Evolutionary conservation across 1,140 invertebrate species (phyloP).

Genomic region (Stenopsyche tienmushanensis): DNA sequence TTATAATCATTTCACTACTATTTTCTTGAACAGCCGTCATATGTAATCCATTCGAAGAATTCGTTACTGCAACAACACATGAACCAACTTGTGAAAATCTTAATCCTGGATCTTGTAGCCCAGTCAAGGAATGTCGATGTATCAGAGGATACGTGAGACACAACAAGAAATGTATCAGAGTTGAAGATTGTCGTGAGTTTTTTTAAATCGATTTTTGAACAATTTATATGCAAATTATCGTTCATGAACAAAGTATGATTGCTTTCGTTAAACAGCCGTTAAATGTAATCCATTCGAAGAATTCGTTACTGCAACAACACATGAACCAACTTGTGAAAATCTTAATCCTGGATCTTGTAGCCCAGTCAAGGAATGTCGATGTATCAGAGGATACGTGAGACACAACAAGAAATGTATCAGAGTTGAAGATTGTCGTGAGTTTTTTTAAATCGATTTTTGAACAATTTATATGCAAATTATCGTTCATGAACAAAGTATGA

Average conservation of each 20-base stretch:
- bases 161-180: slow-evolving; percentile 6
- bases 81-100: slow-evolving; percentile 14
- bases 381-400: slow-evolving; percentile 7
- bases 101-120: neutral
- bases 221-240: neutral
- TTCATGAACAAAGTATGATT: neutral
- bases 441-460: neutral
- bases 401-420: slow-evolving; percentile 7
- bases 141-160: slow-evolving; percentile 5
- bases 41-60: slow-evolving; percentile 7
- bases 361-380: slow-evolving; percentile 6
- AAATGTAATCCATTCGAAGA: neutral
- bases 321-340: slow-evolving; percentile 10
- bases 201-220: neutral
- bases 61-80: neutral
- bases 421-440: slow-evolving; percentile 4
- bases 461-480: neutral
- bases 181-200: slow-evolving; percentile 4
- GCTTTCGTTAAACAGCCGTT: neutral
- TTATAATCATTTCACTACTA: neutral
- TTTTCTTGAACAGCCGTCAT: neutral
- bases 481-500: neutral
- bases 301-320: neutral
- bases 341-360: neutral
- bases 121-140: slow-evolving; percentile 11